Evolutionary conservation across 2,888 invertebrate species (phyloP), one percentile per base, ranked within the genome.

Genomic region (Eristalis intricaria): DNA sequence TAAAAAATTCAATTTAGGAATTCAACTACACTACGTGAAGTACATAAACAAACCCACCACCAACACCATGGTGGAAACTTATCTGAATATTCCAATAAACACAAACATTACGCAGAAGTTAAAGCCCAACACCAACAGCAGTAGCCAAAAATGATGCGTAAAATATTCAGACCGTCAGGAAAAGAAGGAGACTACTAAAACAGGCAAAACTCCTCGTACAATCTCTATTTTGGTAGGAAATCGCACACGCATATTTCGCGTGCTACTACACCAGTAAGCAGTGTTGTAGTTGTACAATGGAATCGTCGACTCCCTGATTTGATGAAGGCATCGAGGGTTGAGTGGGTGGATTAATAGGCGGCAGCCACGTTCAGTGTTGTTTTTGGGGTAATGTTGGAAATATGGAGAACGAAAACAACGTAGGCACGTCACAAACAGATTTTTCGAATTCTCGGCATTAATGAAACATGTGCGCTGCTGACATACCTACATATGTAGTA

Each of bases 31-130:
- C 65, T 70, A 60, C 38, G 43, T 19, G 70, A 65, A 76, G 70
- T 60, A 82, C 65, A 70, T 76, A 82, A 66, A 66, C 65, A 76
- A 61, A 35, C 64, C 66, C 66, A 73, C 43, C 73, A 32, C 65
- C 35, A 38, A 35, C 61, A 40, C 23, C 63, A 76, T 66, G 68
- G 23, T 65, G 90, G 89, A 90, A 91, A 90, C 91, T 91, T 90
- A 91, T 91, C 91, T 91, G 90, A 91, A 91, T 91, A 91, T 91
- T 91, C 91, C 91, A 91, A 91, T 91, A 91, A 91, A 91, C 90
- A 90, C 91, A 91, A 91, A 91, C 91, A 87, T 76, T 85, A 81
- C 81, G 77, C 74, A 77, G 78, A 78, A 69, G 58, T 77, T 76
- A 65, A 71, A 40, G 77, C 69, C 73, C 64, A 71, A 60, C 69